Conservation (phyloP, 2,888 invertebrate species). For the Cantharis flavilabris region DNA sequence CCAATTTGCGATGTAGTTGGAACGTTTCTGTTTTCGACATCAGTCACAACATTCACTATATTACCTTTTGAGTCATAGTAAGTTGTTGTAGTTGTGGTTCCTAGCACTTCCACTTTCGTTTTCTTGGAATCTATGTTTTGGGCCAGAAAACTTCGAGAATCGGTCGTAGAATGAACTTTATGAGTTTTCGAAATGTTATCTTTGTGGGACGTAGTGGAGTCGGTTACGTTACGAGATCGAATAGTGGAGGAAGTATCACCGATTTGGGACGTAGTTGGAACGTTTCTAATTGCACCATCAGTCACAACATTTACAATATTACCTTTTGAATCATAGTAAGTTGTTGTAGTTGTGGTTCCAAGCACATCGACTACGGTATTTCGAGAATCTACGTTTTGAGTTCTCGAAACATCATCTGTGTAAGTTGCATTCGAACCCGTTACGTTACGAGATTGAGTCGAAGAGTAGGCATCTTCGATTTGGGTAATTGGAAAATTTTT, state of each 20-base stretch:
- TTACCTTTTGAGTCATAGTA: constrained; percentile 49
- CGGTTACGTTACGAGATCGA: constrained; percentile 38
- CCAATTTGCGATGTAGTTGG: constrained; percentile 53
- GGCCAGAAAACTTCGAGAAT: constrained; percentile 50
- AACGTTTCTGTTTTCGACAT: constrained; percentile 52
- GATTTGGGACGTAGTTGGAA: background rate
- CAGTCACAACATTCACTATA: constrained; percentile 58
- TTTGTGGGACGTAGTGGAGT: constrained; percentile 36
- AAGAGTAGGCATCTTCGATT: background rate
- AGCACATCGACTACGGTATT: background rate
- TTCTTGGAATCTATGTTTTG: constrained; percentile 45
- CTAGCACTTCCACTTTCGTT: constrained; percentile 38
- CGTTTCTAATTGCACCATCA: background rate
- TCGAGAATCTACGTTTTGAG: background rate
- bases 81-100: constrained; percentile 40
- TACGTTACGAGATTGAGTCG: background rate
- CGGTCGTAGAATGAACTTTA: constrained; percentile 40
- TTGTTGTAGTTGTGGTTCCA: constrained; percentile 45
- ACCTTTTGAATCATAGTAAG: constrained; percentile 51
- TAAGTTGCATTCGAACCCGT: background rate
- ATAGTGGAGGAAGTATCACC: background rate
- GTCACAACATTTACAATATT: constrained; percentile 46
- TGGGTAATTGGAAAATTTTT: constrained; percentile 9
- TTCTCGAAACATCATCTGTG: background rate
- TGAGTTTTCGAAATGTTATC: constrained; percentile 44